Evolutionary conservation across 2,888 invertebrate species (phyloP).

Genomic region (Mimas tiliae): DNA sequence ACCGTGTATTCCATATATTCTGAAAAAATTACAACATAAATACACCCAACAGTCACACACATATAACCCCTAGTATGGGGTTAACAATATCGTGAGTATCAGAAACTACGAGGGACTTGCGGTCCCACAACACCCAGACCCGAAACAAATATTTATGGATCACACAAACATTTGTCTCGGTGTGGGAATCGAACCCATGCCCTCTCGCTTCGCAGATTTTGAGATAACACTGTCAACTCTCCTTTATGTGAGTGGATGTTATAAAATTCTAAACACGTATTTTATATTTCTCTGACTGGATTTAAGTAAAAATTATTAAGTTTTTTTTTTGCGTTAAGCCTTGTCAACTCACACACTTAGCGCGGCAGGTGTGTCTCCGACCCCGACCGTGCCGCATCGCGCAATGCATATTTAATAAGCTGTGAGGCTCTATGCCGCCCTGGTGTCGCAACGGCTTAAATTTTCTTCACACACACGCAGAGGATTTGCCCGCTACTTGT

Average conservation of each 20-base stretch:
- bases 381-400: not conserved
- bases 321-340: not conserved
- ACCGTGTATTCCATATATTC: too few species aligned
- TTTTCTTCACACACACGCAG: constrained; percentile 6
- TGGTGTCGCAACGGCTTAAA: not conserved
- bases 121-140: too few species aligned
- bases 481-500: not conserved
- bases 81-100: too few species aligned
- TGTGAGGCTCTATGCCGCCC: not conserved
- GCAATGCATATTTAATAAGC: constrained; percentile 27
- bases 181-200: too few species aligned
- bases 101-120: too few species aligned
- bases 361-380: constrained; percentile 16
- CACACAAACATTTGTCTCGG: too few species aligned
- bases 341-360: not conserved
- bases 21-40: too few species aligned
- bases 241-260: not conserved
- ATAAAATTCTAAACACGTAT: constrained; percentile 4
- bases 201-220: too few species aligned
- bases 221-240: not conserved
- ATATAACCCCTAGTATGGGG: too few species aligned
- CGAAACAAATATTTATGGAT: too few species aligned
- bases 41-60: too few species aligned
- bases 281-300: constrained; percentile 9
- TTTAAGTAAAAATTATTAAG: constrained; percentile 12